phyloP scores from a whole-genome alignment of 2,113 vertebrate species.

The Calyptomena viridis region DNA sequence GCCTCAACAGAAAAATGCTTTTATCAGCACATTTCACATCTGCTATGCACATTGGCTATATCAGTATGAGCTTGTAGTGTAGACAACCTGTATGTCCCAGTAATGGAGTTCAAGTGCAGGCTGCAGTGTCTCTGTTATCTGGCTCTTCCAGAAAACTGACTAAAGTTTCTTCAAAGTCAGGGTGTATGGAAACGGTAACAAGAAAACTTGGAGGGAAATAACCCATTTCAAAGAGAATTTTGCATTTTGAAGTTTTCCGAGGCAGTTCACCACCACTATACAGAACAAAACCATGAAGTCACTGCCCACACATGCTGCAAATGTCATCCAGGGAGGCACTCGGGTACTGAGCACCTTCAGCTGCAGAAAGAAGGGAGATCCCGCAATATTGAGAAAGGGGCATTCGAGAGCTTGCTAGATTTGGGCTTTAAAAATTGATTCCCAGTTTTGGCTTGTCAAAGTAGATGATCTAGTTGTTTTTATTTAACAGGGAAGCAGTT shows the following conservation, averaged over 20 bases:
- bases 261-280: neutral
- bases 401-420: neutral
- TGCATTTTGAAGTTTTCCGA: neutral
- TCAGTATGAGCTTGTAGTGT: neutral
- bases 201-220: neutral
- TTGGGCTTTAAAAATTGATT: neutral
- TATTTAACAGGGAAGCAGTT: neutral
- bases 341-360: neutral
- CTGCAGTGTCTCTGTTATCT: neutral
- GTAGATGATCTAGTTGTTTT: constrained; percentile 10
- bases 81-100: neutral
- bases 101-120: neutral
- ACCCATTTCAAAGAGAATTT: neutral
- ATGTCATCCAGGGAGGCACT: neutral
- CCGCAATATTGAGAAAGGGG: neutral
- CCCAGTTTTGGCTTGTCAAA: neutral
- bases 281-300: neutral
- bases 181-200: neutral
- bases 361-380: neutral
- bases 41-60: rapidly evolving
- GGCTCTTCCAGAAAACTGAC: neutral
- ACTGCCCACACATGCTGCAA: rapidly evolving
- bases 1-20: neutral
- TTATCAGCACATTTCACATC: neutral
- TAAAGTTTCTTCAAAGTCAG: neutral